Base-by-base conservation (phyloP, 2,113 vertebrate species). In the Cepphus grylle region DNA sequence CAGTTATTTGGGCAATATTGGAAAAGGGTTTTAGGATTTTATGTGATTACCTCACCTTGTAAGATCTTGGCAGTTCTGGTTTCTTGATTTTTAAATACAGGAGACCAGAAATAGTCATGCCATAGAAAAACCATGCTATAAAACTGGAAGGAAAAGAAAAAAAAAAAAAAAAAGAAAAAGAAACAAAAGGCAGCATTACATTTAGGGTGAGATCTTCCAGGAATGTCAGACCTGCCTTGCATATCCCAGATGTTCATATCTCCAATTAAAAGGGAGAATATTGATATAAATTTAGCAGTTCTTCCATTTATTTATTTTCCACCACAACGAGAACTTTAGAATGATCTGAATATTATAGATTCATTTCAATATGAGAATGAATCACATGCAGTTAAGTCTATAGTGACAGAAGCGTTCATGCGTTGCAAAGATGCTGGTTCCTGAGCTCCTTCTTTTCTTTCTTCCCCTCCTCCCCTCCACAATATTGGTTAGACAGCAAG, bases 51-150 rank as follows among this genome's bases (percentile, higher is more conserved):
- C 97, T 96, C 70, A 99, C 99, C 98, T 96, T 99, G 94, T 99
- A 99, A 25, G 98, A 94, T 59, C 98, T 95, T 49, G 98, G 98
- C 67, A 99, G 97, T 43, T 99, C 98, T 26, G 98, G 98, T 92
- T 98, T 99, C 97, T 99, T 99, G 61, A 99, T 98, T 97, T 98
- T 98, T 88, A 99, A 98, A 85, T 99, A 99, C 15, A 99, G 88
- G 47, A 99, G 98, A 62, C 99, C 98, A 94, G 97, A 96, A 76
- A 99, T 91, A 45, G 98, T 99, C 81, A 98, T 96, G n/a, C 97
- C 98, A 40, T 99, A 99, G 97, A 98, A 99, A 94, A 99, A 61
- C 99, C 99, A 99, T 67, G 98, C 97, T 49, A 98, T 98, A 95
- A 99, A 99, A 95, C 99, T 99, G 77, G n/a, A 71, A 86, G 43